Conservation (phyloP, 2,888 invertebrate species). For the Leptinotarsa tumamoca region DNA sequence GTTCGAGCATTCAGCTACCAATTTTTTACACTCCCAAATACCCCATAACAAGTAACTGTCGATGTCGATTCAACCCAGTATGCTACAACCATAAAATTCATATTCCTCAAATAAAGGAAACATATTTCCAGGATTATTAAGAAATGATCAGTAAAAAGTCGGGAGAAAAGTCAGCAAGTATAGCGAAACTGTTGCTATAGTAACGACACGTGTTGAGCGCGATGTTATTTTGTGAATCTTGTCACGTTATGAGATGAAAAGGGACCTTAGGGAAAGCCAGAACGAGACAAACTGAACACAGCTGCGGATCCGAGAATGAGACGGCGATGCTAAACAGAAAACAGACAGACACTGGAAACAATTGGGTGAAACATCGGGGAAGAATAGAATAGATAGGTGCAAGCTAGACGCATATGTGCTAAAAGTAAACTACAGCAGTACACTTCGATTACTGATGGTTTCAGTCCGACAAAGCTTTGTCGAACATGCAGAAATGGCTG, state of each 20-base stretch:
- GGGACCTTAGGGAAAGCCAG: slow-evolving; percentile 63
- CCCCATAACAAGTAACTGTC: not conserved
- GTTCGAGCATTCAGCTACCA: not conserved
- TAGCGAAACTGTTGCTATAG: slow-evolving; percentile 65
- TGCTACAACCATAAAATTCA: slow-evolving; percentile 21
- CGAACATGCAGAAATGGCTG: slow-evolving; percentile 10
- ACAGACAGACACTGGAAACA: slow-evolving; percentile 52
- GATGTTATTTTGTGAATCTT: slow-evolving; percentile 67
- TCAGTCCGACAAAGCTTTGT: not conserved
- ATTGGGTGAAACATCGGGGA: slow-evolving; percentile 46
- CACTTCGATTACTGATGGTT: slow-evolving; percentile 34
- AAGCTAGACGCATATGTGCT: slow-evolving; percentile 44
- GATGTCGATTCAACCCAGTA: not conserved
- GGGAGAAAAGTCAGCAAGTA: slow-evolving; percentile 61
- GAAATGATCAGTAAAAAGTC: slow-evolving; percentile 60
- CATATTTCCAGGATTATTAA: slow-evolving; percentile 61
- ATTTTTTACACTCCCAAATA: not conserved
- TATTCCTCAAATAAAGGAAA: slow-evolving; percentile 42
- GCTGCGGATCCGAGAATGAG: slow-evolving; percentile 55
- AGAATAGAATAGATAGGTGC: slow-evolving; percentile 41
- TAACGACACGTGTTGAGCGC: slow-evolving; percentile 67
- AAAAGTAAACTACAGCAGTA: slow-evolving; percentile 30
- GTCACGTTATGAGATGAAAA: slow-evolving; percentile 68
- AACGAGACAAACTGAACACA: slow-evolving; percentile 51
- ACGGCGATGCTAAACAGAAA: slow-evolving; percentile 55